Percentiles rank a stretch among this genome's conserved stretches.
Conservation (phyloP, 2,888 invertebrate species). For the Gastrophysa polygoni region DNA sequence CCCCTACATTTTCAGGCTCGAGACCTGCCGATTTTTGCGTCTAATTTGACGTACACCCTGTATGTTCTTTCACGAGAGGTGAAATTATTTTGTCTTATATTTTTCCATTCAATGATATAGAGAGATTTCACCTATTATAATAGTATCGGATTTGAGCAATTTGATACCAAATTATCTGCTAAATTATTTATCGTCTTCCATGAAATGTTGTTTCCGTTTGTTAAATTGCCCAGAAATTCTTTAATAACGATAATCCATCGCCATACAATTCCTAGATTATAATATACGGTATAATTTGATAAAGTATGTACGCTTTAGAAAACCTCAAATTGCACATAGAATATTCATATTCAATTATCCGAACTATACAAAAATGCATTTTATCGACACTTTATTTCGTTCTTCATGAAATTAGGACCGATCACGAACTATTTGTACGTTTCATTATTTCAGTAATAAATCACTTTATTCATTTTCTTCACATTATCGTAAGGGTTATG, state of each 20-base stretch:
- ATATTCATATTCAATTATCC: slow-evolving; percentile 30
- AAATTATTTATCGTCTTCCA: slow-evolving; percentile 23
- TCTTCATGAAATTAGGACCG: slow-evolving; percentile 23
- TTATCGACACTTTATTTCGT: slow-evolving; percentile 15
- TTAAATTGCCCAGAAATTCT: slow-evolving; percentile 31
- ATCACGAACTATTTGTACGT: slow-evolving; percentile 23
- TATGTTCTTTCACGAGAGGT: neutral
- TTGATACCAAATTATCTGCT: slow-evolving; percentile 5
- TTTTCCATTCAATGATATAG: neutral
- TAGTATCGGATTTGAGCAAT: slow-evolving; percentile 6
- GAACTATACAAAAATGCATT: slow-evolving; percentile 19
- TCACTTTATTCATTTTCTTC: too few relatives aligned
- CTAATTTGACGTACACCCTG: too few relatives aligned
- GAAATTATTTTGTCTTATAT: neutral
- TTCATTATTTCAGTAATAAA: too few relatives aligned
- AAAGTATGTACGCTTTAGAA: slow-evolving; percentile 12
- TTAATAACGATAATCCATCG: slow-evolving; percentile 19
- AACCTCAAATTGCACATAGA: slow-evolving; percentile 24
- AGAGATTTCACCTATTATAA: neutral
- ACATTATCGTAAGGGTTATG: too few relatives aligned
- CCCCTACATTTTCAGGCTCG: too few relatives aligned
- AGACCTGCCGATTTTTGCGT: too few relatives aligned
- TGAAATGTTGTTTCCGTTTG: slow-evolving; percentile 31
- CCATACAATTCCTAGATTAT: slow-evolving; percentile 21
- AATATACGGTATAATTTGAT: slow-evolving; percentile 20